These are phyloP conservation scores for Pelagia noctiluca DNA, from an alignment of 30 jellyfish, hydroid and myxozoan genomes.

Conservation along the genomic window DNA sequence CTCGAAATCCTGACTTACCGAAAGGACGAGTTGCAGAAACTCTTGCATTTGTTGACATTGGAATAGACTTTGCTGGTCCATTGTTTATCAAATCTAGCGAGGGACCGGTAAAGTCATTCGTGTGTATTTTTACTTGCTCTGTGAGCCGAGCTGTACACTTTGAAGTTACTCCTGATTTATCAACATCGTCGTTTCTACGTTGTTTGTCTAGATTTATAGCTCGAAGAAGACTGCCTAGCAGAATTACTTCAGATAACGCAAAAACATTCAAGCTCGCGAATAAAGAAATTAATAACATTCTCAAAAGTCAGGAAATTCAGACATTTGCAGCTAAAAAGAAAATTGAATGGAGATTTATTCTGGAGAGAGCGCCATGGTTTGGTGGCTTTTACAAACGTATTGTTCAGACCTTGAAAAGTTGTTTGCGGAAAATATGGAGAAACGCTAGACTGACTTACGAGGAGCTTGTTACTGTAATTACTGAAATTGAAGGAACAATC, in stretches of 20 bases:
- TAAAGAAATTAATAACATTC: slow-evolving; percentile 1
- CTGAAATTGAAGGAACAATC: slow-evolving; percentile 33
- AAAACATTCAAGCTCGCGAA: slow-evolving; percentile 37
- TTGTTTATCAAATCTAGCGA: neutral
- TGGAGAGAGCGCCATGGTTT: slow-evolving; percentile 51
- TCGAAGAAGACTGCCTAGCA: slow-evolving; percentile 3
- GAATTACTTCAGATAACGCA: slow-evolving; percentile 44
- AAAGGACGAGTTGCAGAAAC: slow-evolving; percentile 18
- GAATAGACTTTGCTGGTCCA: slow-evolving; percentile 38
- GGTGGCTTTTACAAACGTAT: slow-evolving; percentile 41
- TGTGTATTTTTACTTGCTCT: slow-evolving; percentile 2
- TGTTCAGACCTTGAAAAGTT: slow-evolving; percentile 21
- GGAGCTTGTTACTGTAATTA: slow-evolving; percentile 11
- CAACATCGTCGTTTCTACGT: slow-evolving; percentile 25
- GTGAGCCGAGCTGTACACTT: slow-evolving; percentile 18
- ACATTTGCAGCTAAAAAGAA: slow-evolving; percentile 12
- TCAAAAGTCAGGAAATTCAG: neutral
- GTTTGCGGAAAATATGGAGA: neutral
- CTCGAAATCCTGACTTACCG: slow-evolving; percentile 31
- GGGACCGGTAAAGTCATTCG: slow-evolving; percentile 19
- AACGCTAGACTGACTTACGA: slow-evolving; percentile 16
- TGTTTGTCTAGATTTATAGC: slow-evolving; percentile 30
- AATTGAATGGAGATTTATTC: slow-evolving; percentile 17
- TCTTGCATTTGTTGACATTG: slow-evolving; percentile 18
- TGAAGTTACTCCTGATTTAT: slow-evolving; percentile 6